These are phyloP conservation scores for Lycophotia porphyrea DNA, from an alignment of 2,888 invertebrate species.

Conservation along the genomic window DNA sequence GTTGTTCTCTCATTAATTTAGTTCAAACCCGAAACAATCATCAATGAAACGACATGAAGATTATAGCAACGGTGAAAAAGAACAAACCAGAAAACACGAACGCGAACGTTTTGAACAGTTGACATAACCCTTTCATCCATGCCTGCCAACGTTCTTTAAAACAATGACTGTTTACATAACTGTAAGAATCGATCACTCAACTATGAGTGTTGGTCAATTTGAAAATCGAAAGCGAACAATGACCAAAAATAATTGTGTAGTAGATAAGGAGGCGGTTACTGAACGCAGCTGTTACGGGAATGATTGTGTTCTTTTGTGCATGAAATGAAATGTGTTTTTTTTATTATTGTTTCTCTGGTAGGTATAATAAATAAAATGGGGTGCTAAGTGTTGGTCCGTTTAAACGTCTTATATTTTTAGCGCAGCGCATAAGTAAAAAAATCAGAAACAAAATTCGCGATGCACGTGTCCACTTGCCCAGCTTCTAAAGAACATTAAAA, in stretches of 20 bases:
- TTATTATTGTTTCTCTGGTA: not conserved
- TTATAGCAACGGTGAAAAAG: not conserved
- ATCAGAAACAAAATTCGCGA: conserved; percentile 2
- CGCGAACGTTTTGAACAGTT: not conserved
- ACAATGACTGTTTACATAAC: conserved; percentile 53
- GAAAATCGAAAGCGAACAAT: conserved; percentile 65
- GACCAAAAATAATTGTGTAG: conserved; percentile 56
- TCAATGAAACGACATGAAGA: not conserved
- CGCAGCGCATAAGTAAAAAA: conserved; percentile 4
- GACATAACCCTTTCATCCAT: conserved; percentile 2
- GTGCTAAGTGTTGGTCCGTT: not conserved
- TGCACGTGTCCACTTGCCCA: not conserved
- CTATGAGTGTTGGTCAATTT: conserved; percentile 44
- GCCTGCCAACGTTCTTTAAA: conserved; percentile 14
- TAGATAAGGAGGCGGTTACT: conserved; percentile 43
- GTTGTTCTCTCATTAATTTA: not conserved
- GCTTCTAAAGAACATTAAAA: conserved; percentile 1
- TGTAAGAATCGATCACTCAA: conserved; percentile 35
- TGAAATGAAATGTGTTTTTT: conserved; percentile 3
- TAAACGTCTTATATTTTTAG: conserved; percentile 8
- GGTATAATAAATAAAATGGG: not conserved
- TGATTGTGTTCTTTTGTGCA: not conserved
- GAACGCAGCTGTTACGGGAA: conserved; percentile 23
- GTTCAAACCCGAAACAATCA: not conserved
- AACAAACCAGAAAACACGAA: not conserved